Evolutionary conservation across 2,888 invertebrate genomes (phyloP).

Genomic region (Trissonchulus latispiculum): DNA sequence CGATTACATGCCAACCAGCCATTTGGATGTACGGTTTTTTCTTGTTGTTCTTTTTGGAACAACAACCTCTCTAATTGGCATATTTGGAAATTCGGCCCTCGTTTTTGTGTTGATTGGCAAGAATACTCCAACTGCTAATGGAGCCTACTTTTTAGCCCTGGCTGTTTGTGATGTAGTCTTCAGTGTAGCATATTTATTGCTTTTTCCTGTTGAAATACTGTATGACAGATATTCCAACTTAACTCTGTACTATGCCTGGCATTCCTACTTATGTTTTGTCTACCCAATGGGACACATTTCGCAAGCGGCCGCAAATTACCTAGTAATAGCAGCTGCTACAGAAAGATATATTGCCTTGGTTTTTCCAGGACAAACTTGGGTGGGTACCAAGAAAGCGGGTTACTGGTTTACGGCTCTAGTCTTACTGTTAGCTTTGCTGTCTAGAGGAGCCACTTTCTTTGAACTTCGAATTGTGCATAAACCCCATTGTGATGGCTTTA

Average conservation of each 20-base stretch:
- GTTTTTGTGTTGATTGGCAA: neutral
- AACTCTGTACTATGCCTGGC: conserved; percentile 13
- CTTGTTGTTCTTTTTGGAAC: neutral
- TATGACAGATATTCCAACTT: conserved; percentile 3
- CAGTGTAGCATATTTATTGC: neutral
- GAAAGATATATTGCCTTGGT: conserved; percentile 7
- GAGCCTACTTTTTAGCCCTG: neutral
- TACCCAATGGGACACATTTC: neutral
- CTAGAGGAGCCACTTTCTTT: neutral
- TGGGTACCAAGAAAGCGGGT: neutral
- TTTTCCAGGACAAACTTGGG: neutral
- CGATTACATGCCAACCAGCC: neutral
- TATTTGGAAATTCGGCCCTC: neutral
- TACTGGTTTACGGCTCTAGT: neutral
- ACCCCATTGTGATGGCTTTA: conserved; percentile 1
- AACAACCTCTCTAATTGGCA: neutral
- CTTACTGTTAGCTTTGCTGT: neutral
- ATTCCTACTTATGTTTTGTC: neutral
- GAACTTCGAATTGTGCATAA: neutral
- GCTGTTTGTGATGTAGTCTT: conserved; percentile 9
- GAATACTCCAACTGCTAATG: neutral
- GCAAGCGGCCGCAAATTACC: conserved; percentile 5
- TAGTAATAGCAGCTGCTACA: conserved; percentile 7
- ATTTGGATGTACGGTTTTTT: neutral
- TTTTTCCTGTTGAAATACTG: conserved; percentile 11